These are phyloP conservation scores for Melolontha melolontha DNA, from an alignment of 2,888 invertebrate genomes.

Conservation along the genomic window DNA sequence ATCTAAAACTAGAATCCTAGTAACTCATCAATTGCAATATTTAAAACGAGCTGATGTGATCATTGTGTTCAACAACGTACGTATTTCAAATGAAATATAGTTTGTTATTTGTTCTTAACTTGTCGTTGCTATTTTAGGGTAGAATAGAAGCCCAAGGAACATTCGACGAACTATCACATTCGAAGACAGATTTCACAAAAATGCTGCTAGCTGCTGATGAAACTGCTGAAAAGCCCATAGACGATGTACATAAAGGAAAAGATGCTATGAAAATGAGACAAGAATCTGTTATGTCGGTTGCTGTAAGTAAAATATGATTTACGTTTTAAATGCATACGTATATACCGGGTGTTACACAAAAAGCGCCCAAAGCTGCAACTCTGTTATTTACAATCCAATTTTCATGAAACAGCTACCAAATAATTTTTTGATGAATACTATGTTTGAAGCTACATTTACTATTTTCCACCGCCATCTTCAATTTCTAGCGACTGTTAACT, in stretches of 20 bases:
- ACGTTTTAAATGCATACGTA: no score
- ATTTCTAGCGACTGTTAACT: no score
- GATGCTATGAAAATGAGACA: constrained; percentile 42
- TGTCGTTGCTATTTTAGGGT: constrained; percentile 63
- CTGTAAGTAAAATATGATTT: constrained; percentile 42
- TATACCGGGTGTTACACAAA: no score
- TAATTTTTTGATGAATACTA: no score
- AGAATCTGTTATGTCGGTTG: constrained; percentile 49
- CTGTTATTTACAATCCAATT: no score
- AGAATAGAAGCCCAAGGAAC: constrained; percentile 71
- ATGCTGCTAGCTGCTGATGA: constrained; percentile 54
- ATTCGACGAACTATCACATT: constrained; percentile 70
- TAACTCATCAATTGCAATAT: constrained; percentile 80
- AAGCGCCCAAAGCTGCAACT: no score
- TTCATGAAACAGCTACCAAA: no score
- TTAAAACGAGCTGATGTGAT: constrained; percentile 69
- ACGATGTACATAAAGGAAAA: constrained; percentile 27
- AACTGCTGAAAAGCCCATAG: constrained; percentile 51
- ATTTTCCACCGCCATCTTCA: no score
- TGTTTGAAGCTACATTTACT: no score
- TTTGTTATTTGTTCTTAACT: no score
- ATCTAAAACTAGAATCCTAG: constrained; percentile 73
- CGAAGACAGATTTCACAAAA: constrained; percentile 73
- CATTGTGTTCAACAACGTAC: constrained; percentile 69
- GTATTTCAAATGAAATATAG: constrained; percentile 44